These are phyloP conservation scores for Gallinago paraguaiae DNA, from an alignment of 2,113 vertebrate species.

Conservation along the genomic window DNA sequence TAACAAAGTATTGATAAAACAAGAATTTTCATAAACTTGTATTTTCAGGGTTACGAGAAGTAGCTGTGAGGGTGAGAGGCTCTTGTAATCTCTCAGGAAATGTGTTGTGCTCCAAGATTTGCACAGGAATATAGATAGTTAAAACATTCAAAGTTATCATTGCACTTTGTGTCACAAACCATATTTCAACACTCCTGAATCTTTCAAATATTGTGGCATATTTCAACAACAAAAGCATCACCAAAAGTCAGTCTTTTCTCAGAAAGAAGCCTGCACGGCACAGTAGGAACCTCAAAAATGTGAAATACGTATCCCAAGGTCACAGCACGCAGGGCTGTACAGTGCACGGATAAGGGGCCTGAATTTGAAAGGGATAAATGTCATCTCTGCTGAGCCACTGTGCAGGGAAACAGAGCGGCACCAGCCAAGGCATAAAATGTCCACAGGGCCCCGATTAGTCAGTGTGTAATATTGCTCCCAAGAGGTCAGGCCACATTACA, in stretches of 20 bases:
- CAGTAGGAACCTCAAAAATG: neutral
- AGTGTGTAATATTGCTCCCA: neutral
- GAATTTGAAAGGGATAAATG: neutral
- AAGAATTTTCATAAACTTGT: neutral
- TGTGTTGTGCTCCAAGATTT: neutral
- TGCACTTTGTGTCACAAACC: neutral
- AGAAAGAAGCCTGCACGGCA: neutral
- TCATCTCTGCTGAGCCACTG: neutral
- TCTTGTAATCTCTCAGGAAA: neutral
- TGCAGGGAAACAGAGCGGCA: neutral
- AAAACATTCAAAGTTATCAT: neutral
- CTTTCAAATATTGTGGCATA: neutral
- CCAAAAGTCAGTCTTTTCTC: neutral
- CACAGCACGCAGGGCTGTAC: accelerated
- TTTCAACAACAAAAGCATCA: neutral
- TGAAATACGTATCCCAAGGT: neutral
- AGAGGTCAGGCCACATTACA: neutral
- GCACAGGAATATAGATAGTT: neutral
- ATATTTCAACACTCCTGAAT: neutral
- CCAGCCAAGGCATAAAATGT: neutral
- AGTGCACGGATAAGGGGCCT: neutral
- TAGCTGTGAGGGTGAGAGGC: neutral
- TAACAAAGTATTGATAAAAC: neutral
- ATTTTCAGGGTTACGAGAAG: neutral
- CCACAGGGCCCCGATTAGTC: neutral